Evolutionary conservation across 2,888 invertebrate species (phyloP).

Genomic region (Leptinotarsa rubiginosa): DNA sequence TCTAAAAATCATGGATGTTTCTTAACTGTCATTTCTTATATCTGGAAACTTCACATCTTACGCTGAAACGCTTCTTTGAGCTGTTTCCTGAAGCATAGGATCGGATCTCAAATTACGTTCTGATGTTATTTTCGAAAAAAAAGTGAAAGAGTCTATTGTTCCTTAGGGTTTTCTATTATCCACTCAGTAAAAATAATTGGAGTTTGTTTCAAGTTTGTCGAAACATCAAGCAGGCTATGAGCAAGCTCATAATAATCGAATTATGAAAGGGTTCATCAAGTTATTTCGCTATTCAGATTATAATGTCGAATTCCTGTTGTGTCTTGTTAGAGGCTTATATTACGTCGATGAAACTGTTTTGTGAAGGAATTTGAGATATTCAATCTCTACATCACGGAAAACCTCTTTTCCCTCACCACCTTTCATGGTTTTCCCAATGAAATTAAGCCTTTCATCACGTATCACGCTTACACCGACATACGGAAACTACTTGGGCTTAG

Average conservation of each 20-base stretch:
- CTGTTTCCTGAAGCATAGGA: no score
- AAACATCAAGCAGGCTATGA: neutral
- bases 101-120: neutral
- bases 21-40: no score
- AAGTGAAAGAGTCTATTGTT: no score
- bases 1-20: no score
- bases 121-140: neutral
- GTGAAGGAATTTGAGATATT: neutral
- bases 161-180: no score
- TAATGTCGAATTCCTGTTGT: neutral
- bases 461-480: neutral
- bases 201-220: neutral
- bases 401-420: neutral
- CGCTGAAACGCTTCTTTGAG: no score
- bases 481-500: neutral
- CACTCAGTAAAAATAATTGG: neutral
- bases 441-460: neutral
- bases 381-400: neutral
- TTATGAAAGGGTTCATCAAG: neutral
- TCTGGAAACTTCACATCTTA: no score
- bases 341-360: slow-evolving; percentile 5
- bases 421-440: neutral
- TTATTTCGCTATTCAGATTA: neutral
- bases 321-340: neutral
- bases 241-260: neutral